A percentile compares a stretch with the other conserved stretches of the same genome.
phyloP scores from a whole-genome alignment of 2,113 vertebrate species.

The Thunnus maccoyii region DNA sequence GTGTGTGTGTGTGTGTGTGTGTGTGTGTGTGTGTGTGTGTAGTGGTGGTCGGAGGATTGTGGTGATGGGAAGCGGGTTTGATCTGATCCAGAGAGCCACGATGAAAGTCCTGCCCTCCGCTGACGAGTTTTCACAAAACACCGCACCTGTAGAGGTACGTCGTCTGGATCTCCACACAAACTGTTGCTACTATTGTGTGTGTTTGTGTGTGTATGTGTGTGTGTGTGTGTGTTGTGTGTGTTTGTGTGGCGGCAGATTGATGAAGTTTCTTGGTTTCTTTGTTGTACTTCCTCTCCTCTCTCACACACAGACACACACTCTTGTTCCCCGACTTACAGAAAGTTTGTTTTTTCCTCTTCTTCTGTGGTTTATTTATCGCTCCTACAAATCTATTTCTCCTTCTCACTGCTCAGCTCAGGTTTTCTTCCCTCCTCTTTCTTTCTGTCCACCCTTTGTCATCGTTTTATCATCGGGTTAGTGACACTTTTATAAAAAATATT shows the following conservation, averaged over 20 bases:
- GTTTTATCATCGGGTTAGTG: too few relatives aligned
- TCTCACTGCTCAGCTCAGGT: background rate
- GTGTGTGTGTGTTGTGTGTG: background rate
- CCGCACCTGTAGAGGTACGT: conserved; percentile 66
- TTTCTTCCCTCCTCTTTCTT: too few relatives aligned
- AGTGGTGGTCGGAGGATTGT: conserved; percentile 93
- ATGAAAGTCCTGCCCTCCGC: conserved; percentile 83
- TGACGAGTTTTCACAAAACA: conserved; percentile 57
- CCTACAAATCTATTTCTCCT: background rate
- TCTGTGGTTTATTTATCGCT: background rate
- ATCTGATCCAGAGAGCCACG: conserved; percentile 90
- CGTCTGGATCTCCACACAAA: too few relatives aligned
- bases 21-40: conserved; percentile 71
- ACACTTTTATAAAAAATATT: too few relatives aligned
- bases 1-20: conserved; percentile 71
- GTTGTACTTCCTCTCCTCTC: background rate
- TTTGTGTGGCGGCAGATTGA: background rate
- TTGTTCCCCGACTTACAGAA: background rate
- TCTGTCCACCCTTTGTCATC: too few relatives aligned
- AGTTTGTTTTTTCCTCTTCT: background rate
- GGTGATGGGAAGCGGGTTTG: conserved; percentile 89
- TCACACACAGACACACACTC: too few relatives aligned
- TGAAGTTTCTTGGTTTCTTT: background rate
- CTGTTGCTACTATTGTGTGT: background rate
- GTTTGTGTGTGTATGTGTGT: background rate